Evolutionary conservation across 1,140 invertebrate species (phyloP).

Genomic region (Drosophila tristis): DNA sequence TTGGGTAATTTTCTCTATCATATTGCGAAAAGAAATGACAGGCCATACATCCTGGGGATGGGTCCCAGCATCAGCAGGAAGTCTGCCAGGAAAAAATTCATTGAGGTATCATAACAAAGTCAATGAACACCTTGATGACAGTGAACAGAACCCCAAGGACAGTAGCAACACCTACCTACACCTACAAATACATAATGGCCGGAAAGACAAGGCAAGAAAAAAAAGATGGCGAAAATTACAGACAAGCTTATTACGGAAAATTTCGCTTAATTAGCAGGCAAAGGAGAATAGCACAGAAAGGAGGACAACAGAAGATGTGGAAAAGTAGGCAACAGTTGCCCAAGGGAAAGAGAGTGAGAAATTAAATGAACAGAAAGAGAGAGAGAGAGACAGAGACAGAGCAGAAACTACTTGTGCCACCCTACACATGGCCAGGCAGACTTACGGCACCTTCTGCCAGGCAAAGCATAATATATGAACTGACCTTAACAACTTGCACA

Average conservation of each 20-base stretch:
- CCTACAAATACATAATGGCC: not conserved
- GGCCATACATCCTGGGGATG: slow-evolving; percentile 8
- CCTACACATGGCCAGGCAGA: slow-evolving; percentile 34
- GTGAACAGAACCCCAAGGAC: slow-evolving; percentile 60
- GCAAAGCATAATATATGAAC: slow-evolving; percentile 80
- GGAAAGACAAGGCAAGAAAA: slow-evolving; percentile 51
- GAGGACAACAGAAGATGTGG: slow-evolving; percentile 44
- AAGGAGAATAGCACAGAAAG: slow-evolving; percentile 36
- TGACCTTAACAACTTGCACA: slow-evolving; percentile 78
- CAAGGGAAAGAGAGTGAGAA: slow-evolving; percentile 44
- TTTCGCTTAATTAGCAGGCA: slow-evolving; percentile 78
- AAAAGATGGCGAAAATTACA: slow-evolving; percentile 74
- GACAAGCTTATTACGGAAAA: slow-evolving; percentile 81
- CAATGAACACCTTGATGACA: slow-evolving; percentile 82
- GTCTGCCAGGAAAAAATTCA: slow-evolving; percentile 55
- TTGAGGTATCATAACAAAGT: slow-evolving; percentile 81
- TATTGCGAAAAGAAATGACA: slow-evolving; percentile 4
- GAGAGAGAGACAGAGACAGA: not conserved
- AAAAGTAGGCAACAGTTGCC: slow-evolving; percentile 77
- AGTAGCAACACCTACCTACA: slow-evolving; percentile 14
- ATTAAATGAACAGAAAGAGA: not conserved
- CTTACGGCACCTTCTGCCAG: slow-evolving; percentile 77
- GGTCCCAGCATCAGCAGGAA: not conserved
- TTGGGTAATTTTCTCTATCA: slow-evolving; percentile 7
- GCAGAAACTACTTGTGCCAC: slow-evolving; percentile 27